Base-by-base conservation (phyloP, 2,113 vertebrate species). In the Vidua macroura region DNA sequence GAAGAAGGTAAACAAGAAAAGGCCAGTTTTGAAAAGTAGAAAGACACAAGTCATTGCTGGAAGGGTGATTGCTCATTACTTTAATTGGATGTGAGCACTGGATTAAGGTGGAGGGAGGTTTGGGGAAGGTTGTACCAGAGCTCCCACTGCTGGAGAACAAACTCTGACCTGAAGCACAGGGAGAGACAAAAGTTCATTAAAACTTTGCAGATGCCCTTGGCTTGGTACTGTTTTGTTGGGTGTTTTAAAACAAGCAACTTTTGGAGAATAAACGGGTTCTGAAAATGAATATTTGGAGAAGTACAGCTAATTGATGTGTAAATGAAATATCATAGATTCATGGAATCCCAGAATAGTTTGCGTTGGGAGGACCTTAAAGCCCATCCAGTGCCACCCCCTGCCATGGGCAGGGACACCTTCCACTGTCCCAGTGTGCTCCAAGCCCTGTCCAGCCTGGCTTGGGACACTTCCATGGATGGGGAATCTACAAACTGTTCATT, bases 81-180 rank as follows among this genome's bases (percentile, higher is more conserved):
- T 51, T 84, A 88, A 74, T 81, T 83, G 83, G 79, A 63, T 92
- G 83, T 69, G 63, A 92, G 16, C 3, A 0, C 25, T 83, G 67
- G 27, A 13, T 60, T 21, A 60, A 67, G 88, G 76, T 55, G 82
- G 53, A 20, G 52, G 85, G 75, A 64, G 83, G 13, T 53, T 58
- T 83, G 88, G 64, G 72, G 82, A 94, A 88, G 73, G 30, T 48
- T 88, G 75, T 27, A 24, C 83, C 88, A 96, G 72, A 96, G 95
- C 95, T 96, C 96, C 96, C 90, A 83, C 96, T 96, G 13, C 92
- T 88, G 96, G 95, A 86, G 83, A 83, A 11, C 68, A 55, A 80
- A 19, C 55, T 85, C 81, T 2, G 3, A 1, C 78, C 56, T 43
- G 76, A 49, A 1, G 2, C 3, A 6, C 44, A 16, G 66, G 43